Base-by-base conservation (phyloP, 2,797 vertebrate genomes). In the Hippopotamyrus pictus region DNA sequence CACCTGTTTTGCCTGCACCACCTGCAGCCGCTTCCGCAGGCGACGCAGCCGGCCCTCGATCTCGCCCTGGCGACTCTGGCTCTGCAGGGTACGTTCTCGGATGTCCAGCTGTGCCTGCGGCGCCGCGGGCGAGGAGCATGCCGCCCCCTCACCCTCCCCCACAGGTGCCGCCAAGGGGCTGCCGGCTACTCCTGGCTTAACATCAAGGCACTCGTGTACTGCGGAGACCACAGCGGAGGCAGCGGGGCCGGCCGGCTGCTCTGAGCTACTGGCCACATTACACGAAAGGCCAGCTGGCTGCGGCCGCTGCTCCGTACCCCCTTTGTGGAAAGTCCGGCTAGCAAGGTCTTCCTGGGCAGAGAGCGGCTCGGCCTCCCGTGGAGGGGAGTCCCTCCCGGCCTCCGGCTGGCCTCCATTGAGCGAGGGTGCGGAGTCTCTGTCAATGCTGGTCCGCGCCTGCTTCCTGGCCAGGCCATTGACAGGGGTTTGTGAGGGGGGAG, bases 1-100 rank as follows among this genome's bases (percentile, higher is more conserved):
- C 91, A 99, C 98, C 94, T 99, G 98, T 93, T 99, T 99, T 3
- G 98, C 98, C 93, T 99, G 98, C 82, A 99, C 98, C 90, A 99
- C 97, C 94, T 99, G 98, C 91, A 99, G 96, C 90, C 98, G 97
- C 87, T 99, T 99, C 91, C 98, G 97, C 89, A 99, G 96, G 84
- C 97, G 96, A n/a, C 97, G 96, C 59, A 99, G 96, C 0, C 98
- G 95, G 90, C 93, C 97, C 92, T 99, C 97, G 0, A 99, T 97
- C 93, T 99, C 98, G 0, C 94, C 94, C 92, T 99, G 98, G 17
- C 98, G 96, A 87, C 96, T 95, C 91, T 94, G 93, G 93, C 93
- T 96, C 91, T 98, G 94, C 88, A 98, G 93, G 1, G 96, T 96
- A 93, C 97, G 96, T 90, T 98, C 97, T 92, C 96, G 96, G 53